phyloP scores from a whole-genome alignment of 2,888 invertebrate genomes.

The Seladonia tumulorum region DNA sequence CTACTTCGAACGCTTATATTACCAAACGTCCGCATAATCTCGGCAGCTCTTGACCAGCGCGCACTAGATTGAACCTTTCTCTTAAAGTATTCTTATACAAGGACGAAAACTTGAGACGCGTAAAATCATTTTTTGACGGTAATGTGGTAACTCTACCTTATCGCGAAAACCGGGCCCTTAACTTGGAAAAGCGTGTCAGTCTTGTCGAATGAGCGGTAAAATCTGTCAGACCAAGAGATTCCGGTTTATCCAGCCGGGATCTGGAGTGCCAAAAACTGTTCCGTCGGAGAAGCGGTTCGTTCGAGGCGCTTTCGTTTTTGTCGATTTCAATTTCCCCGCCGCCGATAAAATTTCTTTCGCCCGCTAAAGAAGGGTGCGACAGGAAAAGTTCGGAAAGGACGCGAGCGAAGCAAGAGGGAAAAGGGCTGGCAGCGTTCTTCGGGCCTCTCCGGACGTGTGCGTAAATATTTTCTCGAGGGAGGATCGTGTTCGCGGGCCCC shows the following conservation, averaged over 20 bases:
- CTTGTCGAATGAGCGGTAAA: background rate
- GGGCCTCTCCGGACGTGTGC: constrained; percentile 7
- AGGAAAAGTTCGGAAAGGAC: background rate
- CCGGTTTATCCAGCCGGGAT: background rate
- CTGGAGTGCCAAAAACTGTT: background rate
- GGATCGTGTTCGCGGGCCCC: constrained; percentile 25
- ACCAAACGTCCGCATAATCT: too few species aligned
- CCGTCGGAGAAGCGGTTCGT: background rate
- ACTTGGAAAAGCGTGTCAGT: background rate
- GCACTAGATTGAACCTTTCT: too few species aligned
- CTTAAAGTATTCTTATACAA: too few species aligned
- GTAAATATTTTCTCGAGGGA: constrained; percentile 53
- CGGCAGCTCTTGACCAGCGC: too few species aligned
- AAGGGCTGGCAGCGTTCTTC: background rate
- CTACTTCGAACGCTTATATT: too few species aligned
- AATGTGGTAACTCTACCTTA: too few species aligned
- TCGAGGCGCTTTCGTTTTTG: background rate
- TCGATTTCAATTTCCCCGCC: constrained; percentile 5
- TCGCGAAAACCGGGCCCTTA: too few species aligned
- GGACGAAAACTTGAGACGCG: too few species aligned
- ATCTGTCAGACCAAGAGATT: background rate
- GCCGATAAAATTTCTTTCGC: background rate
- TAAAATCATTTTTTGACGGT: too few species aligned
- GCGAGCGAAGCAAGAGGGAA: background rate
- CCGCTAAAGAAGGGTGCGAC: background rate